These are phyloP conservation scores for Myotis daubentonii DNA, from an alignment of 2,797 vertebrate genomes.

Conservation along the genomic window DNA sequence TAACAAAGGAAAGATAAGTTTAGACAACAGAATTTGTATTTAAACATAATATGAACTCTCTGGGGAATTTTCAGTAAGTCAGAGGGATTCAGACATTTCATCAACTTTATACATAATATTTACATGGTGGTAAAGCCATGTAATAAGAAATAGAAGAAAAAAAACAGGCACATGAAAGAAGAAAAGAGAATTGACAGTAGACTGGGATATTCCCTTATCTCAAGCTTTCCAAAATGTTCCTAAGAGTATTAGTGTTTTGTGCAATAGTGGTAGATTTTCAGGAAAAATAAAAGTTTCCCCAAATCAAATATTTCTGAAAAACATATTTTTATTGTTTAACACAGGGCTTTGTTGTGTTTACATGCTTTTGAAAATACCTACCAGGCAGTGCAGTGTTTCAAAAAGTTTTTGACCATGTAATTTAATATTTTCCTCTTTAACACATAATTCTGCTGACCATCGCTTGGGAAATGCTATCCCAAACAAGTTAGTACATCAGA, in stretches of 20 bases:
- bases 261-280: background rate
- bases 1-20: background rate
- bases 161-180: background rate
- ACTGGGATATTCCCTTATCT: background rate
- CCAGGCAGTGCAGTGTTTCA: background rate
- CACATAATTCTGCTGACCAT: background rate
- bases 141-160: background rate
- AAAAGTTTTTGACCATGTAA: background rate
- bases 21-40: background rate
- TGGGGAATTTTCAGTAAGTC: background rate
- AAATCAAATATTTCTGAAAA: conserved; percentile 19
- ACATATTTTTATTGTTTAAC: background rate
- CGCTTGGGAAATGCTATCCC: background rate
- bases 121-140: background rate
- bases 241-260: background rate
- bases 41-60: background rate
- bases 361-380: background rate
- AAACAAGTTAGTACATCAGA: background rate
- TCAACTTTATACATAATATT: background rate
- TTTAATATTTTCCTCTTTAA: background rate
- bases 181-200: background rate
- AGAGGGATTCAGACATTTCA: background rate
- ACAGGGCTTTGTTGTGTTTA: background rate
- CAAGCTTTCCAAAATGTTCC: background rate
- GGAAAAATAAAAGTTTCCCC: background rate